phyloP scores from a whole-genome alignment of 2,888 invertebrate genomes.

The Thysanoteuthis rhombus region DNA sequence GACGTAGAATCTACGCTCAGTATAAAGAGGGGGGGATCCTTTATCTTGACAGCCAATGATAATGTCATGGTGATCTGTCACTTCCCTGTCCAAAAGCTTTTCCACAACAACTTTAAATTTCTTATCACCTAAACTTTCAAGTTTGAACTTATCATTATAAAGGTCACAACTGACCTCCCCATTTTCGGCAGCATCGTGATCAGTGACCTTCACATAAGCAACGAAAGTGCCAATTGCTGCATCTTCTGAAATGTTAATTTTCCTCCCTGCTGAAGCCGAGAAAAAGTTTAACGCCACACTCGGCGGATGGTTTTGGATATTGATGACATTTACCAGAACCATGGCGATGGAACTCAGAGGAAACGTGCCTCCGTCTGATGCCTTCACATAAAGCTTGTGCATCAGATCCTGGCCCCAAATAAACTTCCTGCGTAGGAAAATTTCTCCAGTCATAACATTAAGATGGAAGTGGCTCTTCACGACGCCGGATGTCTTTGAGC shows the following conservation, averaged over 20 bases:
- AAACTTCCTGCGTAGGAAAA: not conserved
- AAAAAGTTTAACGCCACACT: not conserved
- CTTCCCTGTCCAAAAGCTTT: not conserved
- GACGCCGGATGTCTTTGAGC: constrained; percentile 21
- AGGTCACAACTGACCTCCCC: not conserved
- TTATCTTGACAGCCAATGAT: not conserved
- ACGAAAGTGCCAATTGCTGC: not conserved
- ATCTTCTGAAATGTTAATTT: constrained; percentile 12
- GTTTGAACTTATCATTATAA: not conserved
- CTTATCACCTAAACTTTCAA: not conserved
- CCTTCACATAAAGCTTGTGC: not conserved
- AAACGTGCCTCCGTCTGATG: not conserved
- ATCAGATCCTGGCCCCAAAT: not conserved
- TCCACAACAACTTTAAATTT: not conserved
- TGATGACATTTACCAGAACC: not conserved
- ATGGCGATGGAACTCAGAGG: not conserved
- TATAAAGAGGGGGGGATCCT: not conserved
- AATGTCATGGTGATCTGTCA: not conserved
- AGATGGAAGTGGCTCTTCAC: not conserved
- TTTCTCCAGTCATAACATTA: constrained; percentile 15
- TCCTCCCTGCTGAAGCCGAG: not conserved
- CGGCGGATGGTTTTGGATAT: not conserved
- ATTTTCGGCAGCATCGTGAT: not conserved
- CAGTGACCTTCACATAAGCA: not conserved
- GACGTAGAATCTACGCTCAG: not conserved